Percentiles rank a stretch among this genome's conserved stretches.
These are phyloP conservation scores for Noctua janthe DNA, from an alignment of 2,888 invertebrate genomes.

Conservation along the genomic window DNA sequence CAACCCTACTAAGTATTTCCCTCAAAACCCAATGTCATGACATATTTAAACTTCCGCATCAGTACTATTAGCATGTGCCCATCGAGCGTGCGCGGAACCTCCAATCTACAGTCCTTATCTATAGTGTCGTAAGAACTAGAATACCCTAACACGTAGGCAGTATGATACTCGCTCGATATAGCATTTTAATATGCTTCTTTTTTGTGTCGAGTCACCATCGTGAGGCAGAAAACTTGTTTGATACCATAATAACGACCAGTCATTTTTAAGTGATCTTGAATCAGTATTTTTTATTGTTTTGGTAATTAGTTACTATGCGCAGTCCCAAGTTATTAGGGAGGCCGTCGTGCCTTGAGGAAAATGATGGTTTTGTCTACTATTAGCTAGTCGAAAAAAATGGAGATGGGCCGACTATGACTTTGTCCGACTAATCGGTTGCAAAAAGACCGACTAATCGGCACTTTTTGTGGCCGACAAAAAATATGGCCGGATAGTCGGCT, in stretches of 20 bases:
- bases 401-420: neutral
- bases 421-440: neutral
- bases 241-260: neutral
- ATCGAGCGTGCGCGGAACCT: constrained; percentile 14
- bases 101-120: constrained; percentile 26
- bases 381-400: neutral
- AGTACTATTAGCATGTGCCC: constrained; percentile 1
- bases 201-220: constrained; percentile 11
- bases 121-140: constrained; percentile 3
- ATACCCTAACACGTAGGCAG: constrained; percentile 6
- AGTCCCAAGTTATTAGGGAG: neutral
- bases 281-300: neutral
- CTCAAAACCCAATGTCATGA: constrained; percentile 20
- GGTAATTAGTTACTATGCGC: neutral
- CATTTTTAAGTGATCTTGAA: constrained; percentile 7
- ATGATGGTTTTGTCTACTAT: neutral
- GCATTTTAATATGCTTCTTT: neutral
- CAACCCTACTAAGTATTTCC: neutral
- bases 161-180: neutral
- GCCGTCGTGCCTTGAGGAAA: neutral
- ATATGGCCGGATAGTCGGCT: neutral
- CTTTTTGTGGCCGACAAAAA: too few relatives aligned
- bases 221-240: neutral
- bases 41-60: constrained; percentile 26
- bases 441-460: neutral